Evolutionary conservation across 1,140 invertebrate species (phyloP), one percentile per base, ranked within the genome.

Genomic region (Solenopsis invicta): DNA sequence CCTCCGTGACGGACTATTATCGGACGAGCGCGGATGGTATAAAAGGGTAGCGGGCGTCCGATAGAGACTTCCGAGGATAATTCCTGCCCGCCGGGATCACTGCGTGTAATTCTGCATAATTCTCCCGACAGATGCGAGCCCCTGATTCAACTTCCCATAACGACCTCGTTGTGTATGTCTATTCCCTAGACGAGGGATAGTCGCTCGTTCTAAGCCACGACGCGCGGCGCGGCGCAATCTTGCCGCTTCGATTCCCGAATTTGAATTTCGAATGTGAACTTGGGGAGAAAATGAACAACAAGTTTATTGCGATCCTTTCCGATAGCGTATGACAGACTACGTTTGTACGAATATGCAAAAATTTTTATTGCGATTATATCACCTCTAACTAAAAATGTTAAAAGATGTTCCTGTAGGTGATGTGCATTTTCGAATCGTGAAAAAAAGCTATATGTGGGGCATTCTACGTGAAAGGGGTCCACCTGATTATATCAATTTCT

Each of bases 101-200:
- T 45, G 21, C 34, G 18, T 56, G 66, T 82, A 82, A 74, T 82
- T 72, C 21, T 62, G 66, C 85, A 62, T 81, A 71, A 81, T 81
- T 72, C 50, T 59, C n/a, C 21, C 41, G 41, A 59, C 41, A 37
- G 67, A 82, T 74, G 80, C 41, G 69, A 74, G 24, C 0, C 41
- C 21, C 12, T 41, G 54, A 48, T 72, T 74, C 67, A 48, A n/a
- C 41, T 74, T 74, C 12, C 41, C 41, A 59, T 48, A 74, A 74
- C 29, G 13, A 61, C 1, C 18, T n/a, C 24, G 41, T 62, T 29
- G 18, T 41, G 52, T 37, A 29, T 37, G 8, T 18, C 24, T 37
- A 72, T 59, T 71, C 12, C 21, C 21, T 48, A 56, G 54, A 0
- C 24, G 64, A 41, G n/a, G 45, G 41, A 77, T n/a, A 41, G 18